phyloP scores from a whole-genome alignment of 64 coral and sea anemone species.

The Pocillopora verrucosa region DNA sequence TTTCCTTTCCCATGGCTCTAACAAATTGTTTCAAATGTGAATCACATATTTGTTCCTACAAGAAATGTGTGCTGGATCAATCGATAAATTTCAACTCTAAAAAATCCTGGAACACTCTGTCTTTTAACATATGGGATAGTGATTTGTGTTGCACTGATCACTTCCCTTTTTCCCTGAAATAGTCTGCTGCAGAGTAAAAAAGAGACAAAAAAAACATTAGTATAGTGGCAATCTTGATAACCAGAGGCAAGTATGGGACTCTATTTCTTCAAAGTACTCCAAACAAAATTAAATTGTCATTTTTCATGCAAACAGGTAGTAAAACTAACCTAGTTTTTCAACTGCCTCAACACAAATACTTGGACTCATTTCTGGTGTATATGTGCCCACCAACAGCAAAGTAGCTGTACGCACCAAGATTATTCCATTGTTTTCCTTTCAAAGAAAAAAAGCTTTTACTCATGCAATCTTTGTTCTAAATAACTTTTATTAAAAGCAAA shows the following conservation, averaged over 20 bases:
- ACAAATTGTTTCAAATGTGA: too few species aligned
- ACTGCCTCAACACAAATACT: conserved; percentile 97
- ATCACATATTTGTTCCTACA: too few species aligned
- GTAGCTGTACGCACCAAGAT: conserved; percentile 87
- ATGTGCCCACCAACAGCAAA: conserved; percentile 69
- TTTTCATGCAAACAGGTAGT: too few species aligned
- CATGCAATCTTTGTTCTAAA: background rate
- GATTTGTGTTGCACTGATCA: conserved; percentile 10
- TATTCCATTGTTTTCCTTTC: conserved; percentile 79
- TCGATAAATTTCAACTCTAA: too few species aligned
- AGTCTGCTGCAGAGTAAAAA: conserved; percentile 80
- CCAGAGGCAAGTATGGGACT: too few species aligned
- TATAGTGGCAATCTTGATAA: background rate
- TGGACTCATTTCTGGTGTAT: conserved; percentile 92
- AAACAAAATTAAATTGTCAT: background rate
- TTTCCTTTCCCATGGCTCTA: too few species aligned
- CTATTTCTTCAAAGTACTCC: background rate
- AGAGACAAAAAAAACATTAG: background rate
- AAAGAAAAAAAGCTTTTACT: background rate
- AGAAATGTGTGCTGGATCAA: too few species aligned
- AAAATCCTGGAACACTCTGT: too few species aligned
- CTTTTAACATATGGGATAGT: background rate
- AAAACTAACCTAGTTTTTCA: conserved; percentile 86
- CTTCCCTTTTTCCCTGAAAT: conserved; percentile 98
- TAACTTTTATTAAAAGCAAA: too few species aligned